Evolutionary conservation across 2,797 vertebrate genomes (phyloP), one percentile per base, ranked within the genome.

Genomic region (Neosalanx taihuensis): DNA sequence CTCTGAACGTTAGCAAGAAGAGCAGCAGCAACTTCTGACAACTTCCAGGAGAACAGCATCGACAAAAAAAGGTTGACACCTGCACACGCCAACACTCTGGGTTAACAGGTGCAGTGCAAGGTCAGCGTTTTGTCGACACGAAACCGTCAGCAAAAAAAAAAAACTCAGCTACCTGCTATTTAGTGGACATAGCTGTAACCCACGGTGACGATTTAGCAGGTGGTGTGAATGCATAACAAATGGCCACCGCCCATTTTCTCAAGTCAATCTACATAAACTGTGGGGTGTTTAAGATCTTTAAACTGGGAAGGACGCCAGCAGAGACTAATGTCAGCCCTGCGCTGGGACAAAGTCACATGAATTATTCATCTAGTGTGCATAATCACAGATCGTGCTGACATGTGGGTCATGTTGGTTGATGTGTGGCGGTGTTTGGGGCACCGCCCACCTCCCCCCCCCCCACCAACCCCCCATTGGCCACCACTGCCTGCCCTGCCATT

Each of bases 311-410:
- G 68, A 77, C 72, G 73, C 63, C 63, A 49, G 67, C 51, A 41
- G 71, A 71, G 78, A 78, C 73, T 64, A 73, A 69, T 79, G 81
- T 84, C 85, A 84, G 81, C 83, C 62, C 73, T 81, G 73, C 70
- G 75, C 69, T 9, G 67, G 23, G 58, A 86, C 85, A 90, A 88
- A 82, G 86, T 87, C 79, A 84, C 82, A 88, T 85, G 41, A 84
- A 83, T 88, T 77, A 86, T 87, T 87, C 75, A 89, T 65, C 4
- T 71, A 51, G 66, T 76, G 77, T 87, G 79, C 81, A 87, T 84
- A 84, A 85, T 78, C 56, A 59, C 77, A 76, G 60, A 62, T 77
- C 72, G 81, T 72, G 67, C 77, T 79, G 78, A 73, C 79, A 80
- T 69, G 73, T 73, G 69, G 80, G 73, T 67, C 72, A 29, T 70